phyloP scores from a whole-genome alignment of 2,797 vertebrate species.

The Babyrousa celebensis region DNA sequence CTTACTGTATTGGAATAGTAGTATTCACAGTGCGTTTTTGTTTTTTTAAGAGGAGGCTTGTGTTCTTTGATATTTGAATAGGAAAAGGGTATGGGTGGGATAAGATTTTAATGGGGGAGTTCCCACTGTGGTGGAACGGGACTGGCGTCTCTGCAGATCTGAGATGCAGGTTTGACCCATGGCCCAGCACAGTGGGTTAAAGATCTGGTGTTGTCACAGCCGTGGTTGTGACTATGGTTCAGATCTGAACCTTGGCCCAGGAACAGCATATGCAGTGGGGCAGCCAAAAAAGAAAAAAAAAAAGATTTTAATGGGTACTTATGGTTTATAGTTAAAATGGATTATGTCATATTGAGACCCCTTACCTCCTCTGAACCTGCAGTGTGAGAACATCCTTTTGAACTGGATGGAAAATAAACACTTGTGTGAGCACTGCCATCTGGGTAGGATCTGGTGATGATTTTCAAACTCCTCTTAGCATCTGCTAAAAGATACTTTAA shows the following conservation, averaged over 20 bases:
- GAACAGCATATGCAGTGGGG: too few relatives aligned
- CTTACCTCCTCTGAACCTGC: neutral
- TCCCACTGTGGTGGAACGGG: too few relatives aligned
- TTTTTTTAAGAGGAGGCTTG: neutral
- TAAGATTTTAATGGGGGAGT: neutral
- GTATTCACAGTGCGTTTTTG: neutral
- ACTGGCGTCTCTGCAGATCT: too few relatives aligned
- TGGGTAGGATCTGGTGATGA: conserved; percentile 20
- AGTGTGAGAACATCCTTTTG: conserved; percentile 25
- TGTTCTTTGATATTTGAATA: conserved; percentile 32
- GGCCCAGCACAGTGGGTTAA: too few relatives aligned
- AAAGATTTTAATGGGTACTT: conserved; percentile 24
- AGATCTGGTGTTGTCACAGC: too few relatives aligned
- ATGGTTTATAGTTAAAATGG: conserved; percentile 34
- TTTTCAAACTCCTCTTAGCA: conserved; percentile 18
- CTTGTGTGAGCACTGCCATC: neutral
- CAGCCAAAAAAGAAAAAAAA: too few relatives aligned
- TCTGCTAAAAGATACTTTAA: conserved; percentile 50
- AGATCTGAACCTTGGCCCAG: too few relatives aligned
- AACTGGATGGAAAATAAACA: conserved; percentile 44
- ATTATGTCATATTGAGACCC: neutral
- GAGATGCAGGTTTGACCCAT: too few relatives aligned
- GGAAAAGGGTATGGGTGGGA: neutral
- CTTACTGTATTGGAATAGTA: neutral
- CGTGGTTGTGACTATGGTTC: too few relatives aligned